Evolutionary conservation across 1,140 invertebrate genomes (phyloP), one percentile per base, ranked within the genome.

Genomic region (Dendrolimus punctatus): DNA sequence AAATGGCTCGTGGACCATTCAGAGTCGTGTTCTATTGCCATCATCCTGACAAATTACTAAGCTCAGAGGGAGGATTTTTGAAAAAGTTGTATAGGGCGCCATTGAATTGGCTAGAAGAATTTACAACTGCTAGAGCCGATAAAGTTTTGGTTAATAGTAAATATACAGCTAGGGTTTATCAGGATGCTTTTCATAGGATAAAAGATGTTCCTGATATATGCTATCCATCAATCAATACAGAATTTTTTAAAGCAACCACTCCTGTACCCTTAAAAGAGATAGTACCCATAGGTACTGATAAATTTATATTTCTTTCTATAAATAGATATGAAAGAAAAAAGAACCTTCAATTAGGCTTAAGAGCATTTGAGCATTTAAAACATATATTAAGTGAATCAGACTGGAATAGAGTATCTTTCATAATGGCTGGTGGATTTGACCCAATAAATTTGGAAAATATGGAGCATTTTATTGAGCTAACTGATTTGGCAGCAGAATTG

Each of bases 291-390:
- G 75, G 76, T 37, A 72, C 81, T 9, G 89, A 93, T 58, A 88
- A 87, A 46, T 89, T 92, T 68, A 75, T 96, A 44, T 95, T 99
- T 71, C 81, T 99, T 2, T 99, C 98, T 0, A 94, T 99, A 53
- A 99, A 99, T 88, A 91, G 99, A 66, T 99, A 97, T 87, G 98
- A 99, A 77, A 90, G 95, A 7, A 99, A 99, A 76, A 99, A 99
- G 85, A 96, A 98, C 80, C 86, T 99, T 5, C 87, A 88, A 9
- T 79, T 99, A 9, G 96, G 97, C 0, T 87, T 99, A 43, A 79
- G 93, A 65, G 92, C 96, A 8, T 89, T 99, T 52, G 90, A 92
- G 67, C 82, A 92, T 55, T 85, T 95, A 39, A 89, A 90, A 66
- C 71, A 88, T 40, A 73, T 84, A 38, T 55, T 93, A 10, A 75